A percentile compares a stretch with the other conserved stretches of the same genome.
Evolutionary conservation across 2,888 invertebrate species (phyloP).

Genomic region (Scaptomyza caliginosa): DNA sequence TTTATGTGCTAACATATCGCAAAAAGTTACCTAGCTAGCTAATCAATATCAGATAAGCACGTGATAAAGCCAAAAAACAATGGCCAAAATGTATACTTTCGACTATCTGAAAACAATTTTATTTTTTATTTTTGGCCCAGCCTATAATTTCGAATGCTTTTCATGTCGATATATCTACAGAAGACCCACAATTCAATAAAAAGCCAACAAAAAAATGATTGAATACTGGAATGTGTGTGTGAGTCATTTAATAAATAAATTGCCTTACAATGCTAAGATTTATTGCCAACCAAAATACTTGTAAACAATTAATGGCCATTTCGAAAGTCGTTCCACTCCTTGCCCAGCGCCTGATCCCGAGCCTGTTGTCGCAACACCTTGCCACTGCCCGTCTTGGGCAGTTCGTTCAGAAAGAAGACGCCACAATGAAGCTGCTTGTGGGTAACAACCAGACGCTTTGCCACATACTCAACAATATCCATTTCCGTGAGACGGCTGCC

Average conservation of each 20-base stretch:
- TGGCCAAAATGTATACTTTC: conserved; percentile 33
- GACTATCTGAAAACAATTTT: conserved; percentile 26
- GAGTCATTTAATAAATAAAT: conserved; percentile 45
- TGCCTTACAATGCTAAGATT: conserved; percentile 16
- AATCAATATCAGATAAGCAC: conserved; percentile 61
- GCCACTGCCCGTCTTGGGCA: conserved; percentile 80
- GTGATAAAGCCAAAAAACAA: conserved; percentile 50
- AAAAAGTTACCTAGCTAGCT: conserved; percentile 5
- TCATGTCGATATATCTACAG: not conserved
- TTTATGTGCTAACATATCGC: conserved; percentile 19
- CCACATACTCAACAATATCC: conserved; percentile 79
- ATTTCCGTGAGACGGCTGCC: conserved; percentile 74
- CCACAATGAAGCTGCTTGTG: conserved; percentile 82
- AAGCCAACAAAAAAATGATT: conserved; percentile 20
- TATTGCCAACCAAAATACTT: conserved; percentile 11
- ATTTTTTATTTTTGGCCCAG: not conserved
- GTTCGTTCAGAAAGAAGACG: conserved; percentile 77
- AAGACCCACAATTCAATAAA: not conserved
- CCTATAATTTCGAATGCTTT: conserved; percentile 12
- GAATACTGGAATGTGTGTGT: conserved; percentile 43
- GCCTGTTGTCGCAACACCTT: conserved; percentile 77
- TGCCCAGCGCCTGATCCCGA: conserved; percentile 77
- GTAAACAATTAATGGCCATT: conserved; percentile 52
- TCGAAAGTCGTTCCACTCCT: conserved; percentile 70
- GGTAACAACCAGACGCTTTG: conserved; percentile 71